A percentile compares a stretch with the other conserved stretches of the same genome.
Conservation (phyloP, 2,113 vertebrate species). For the Tamias sibiricus region DNA sequence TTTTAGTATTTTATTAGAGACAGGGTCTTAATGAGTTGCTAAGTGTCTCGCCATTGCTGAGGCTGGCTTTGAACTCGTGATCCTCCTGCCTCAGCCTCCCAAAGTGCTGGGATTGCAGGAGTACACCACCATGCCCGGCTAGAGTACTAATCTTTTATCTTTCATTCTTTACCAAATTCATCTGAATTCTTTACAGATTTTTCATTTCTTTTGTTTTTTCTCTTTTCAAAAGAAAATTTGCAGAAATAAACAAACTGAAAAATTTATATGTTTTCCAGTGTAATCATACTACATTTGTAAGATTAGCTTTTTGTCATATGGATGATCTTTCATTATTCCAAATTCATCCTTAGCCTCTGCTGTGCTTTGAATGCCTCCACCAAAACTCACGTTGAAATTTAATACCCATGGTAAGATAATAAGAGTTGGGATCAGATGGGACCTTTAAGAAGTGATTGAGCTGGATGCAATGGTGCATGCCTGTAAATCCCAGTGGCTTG, state of each 20-base stretch:
- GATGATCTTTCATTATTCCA: conserved; percentile 6
- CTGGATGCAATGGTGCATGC: too few species aligned
- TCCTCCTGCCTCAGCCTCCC: too few species aligned
- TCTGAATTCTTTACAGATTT: conserved; percentile 6
- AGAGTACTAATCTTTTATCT: conserved; percentile 22
- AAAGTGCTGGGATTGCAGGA: too few species aligned
- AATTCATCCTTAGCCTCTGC: neutral
- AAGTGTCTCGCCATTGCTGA: too few species aligned
- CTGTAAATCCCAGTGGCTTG: too few species aligned
- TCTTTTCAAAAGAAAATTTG: conserved; percentile 46
- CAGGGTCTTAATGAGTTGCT: too few species aligned
- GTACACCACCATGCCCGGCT: too few species aligned
- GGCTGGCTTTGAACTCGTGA: too few species aligned
- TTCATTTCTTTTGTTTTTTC: neutral
- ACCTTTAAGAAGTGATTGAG: neutral
- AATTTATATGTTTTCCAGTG: neutral
- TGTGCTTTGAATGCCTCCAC: neutral
- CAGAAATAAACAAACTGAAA: neutral
- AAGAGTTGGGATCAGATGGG: neutral
- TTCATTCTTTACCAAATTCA: conserved; percentile 24
- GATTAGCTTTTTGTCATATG: neutral
- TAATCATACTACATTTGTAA: neutral
- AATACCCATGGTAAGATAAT: too few species aligned
- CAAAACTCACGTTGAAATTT: too few species aligned
- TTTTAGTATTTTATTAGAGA: too few species aligned